Percentiles rank a stretch among this genome's conserved stretches.
Evolutionary conservation across 1,140 invertebrate genomes (phyloP).

Genomic region (Euwallacea fornicatus): DNA sequence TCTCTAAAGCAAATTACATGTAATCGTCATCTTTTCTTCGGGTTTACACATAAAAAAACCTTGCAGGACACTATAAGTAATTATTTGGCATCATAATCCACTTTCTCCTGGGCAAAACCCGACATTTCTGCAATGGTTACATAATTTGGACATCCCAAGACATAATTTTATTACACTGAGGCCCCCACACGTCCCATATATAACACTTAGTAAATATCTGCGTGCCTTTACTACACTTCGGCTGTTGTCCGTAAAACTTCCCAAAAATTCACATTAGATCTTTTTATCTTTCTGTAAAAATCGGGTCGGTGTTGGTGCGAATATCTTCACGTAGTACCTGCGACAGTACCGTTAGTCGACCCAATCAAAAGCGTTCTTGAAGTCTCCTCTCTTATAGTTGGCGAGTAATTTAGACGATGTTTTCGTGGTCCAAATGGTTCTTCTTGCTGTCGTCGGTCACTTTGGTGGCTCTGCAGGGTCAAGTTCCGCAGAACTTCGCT

Average conservation of each 20-base stretch:
- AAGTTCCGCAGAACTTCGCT: conserved; percentile 56
- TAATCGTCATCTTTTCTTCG: too few species aligned
- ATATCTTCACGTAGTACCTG: conserved; percentile 26
- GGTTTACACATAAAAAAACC: too few species aligned
- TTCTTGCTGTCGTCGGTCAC: conserved; percentile 54
- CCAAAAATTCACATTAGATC: background rate
- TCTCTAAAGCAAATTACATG: too few species aligned
- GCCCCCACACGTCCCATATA: conserved; percentile 28
- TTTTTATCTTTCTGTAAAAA: conserved; percentile 5
- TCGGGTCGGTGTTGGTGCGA: conserved; percentile 22
- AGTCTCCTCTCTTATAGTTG: background rate
- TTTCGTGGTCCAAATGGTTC: conserved; percentile 54
- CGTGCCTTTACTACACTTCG: conserved; percentile 2
- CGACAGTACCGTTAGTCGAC: conserved; percentile 28
- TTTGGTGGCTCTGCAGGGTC: conserved; percentile 55
- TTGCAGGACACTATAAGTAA: too few species aligned
- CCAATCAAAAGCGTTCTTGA: conserved; percentile 21
- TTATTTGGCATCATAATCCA: conserved; percentile 11
- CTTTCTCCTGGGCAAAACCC: conserved; percentile 34
- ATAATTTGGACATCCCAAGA: conserved; percentile 33
- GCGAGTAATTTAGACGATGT: conserved; percentile 42
- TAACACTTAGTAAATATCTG: conserved; percentile 12
- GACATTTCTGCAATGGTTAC: conserved; percentile 20
- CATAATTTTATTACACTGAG: conserved; percentile 23
- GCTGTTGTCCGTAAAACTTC: background rate